Conservation (phyloP, 37 sponge, comb jelly and placozoan species). For the Bolinopsis microptera region DNA sequence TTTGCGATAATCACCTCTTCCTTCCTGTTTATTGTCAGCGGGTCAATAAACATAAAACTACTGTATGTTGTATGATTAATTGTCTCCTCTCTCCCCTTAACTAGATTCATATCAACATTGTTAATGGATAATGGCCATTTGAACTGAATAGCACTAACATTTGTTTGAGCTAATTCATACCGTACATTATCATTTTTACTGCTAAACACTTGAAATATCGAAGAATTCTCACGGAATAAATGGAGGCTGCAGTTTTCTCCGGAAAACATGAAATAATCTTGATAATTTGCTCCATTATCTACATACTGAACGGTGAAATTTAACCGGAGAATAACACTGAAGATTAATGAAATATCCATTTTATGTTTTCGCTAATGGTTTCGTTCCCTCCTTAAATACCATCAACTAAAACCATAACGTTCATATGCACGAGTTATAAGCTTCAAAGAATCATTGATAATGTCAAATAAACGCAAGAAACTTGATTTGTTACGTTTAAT, state of each 20-base stretch:
- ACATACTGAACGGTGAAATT: neutral
- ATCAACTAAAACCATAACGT: neutral
- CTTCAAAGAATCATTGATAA: conserved; percentile 20
- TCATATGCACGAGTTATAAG: neutral
- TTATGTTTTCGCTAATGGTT: neutral
- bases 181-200: neutral
- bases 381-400: neutral
- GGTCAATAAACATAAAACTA: neutral
- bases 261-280: neutral
- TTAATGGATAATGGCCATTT: neutral
- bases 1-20: neutral
- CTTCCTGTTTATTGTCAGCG: neutral
- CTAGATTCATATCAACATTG: neutral
- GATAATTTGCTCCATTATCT: neutral
- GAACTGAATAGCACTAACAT: neutral
- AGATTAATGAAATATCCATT: conserved; percentile 8
- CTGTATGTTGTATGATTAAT: neutral
- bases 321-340: neutral
- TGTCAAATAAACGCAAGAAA: neutral
- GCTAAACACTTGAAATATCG: neutral
- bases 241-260: neutral
- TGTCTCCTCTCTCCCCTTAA: neutral
- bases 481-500: neutral
- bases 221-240: neutral
- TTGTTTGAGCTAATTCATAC: neutral